Base-by-base conservation (phyloP, 2,888 invertebrate species). In the Apamea epomidion region DNA sequence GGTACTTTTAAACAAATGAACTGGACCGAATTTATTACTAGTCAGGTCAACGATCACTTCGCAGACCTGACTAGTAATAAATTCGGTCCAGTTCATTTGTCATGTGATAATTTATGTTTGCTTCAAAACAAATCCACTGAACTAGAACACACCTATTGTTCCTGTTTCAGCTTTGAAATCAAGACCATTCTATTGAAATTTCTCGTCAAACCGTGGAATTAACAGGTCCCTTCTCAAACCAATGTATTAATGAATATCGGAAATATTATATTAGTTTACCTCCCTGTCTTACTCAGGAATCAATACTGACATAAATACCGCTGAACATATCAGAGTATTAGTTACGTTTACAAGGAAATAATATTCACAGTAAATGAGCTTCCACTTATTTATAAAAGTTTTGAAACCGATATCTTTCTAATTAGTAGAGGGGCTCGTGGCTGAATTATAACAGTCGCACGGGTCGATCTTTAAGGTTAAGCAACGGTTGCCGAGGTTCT, bases 231-330 rank as follows among this genome's bases (percentile, higher is more conserved):
- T 62, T 32, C 21, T 62, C 42, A 78, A 78, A 78, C 21, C 7
- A n/a, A 62, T 62, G n/a, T 58, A 48, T 64, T 58, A 29, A 81
- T 65, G 32, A 51, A 81, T 48, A 18, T 72, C 29, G 10, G 37
- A 54, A 58, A 80, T 45, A 58, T 45, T 58, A 45, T 25, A 45
- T 45, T 45, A 45, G 54, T 72, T 45, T 65, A 62, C 12, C 51
- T 75, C 25, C 25, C 80, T 70, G 32, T 32, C 29, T 12, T 42
- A 51, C 32, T 51, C 7, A 81, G 21, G 10, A 10, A 54, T 81
- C 16, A 45, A 81, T 80, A 37, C 25, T 45, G 32, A 51, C 48
- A 48, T 48, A 48, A 48, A 48, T 62, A 62, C 8, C 12, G 25
- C n/a, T 18, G 21, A 8, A 29, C 10, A 29, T 62, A 10, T 14